phyloP scores from a whole-genome alignment of 2,888 invertebrate genomes.

The Agrochola macilenta region DNA sequence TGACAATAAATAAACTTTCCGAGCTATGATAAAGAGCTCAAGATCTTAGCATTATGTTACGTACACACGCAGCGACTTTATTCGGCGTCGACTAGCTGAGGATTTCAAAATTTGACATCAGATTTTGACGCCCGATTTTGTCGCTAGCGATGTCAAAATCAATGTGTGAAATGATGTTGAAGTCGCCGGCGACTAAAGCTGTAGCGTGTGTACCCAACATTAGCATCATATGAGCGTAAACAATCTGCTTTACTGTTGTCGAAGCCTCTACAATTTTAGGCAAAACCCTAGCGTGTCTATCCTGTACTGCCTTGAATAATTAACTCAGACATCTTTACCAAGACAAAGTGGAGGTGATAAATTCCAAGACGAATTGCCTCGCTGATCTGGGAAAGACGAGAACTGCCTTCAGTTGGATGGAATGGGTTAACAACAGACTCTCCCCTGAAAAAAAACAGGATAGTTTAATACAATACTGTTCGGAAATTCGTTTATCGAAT shows the following conservation, averaged over 20 bases:
- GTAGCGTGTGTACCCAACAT: no score
- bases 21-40: not conserved
- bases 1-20: not conserved
- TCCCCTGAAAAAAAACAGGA: not conserved
- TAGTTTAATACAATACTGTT: not conserved
- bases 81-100: no score
- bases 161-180: no score
- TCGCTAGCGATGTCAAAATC: no score
- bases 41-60: no score
- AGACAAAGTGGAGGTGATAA: slow-evolving; percentile 30
- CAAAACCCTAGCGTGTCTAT: not conserved
- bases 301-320: slow-evolving; percentile 33
- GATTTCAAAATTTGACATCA: no score
- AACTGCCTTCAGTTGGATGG: not conserved
- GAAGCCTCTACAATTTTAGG: no score
- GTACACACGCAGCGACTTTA: no score
- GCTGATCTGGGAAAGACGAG: slow-evolving; percentile 27
- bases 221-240: no score
- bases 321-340: slow-evolving; percentile 11
- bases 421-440: not conserved
- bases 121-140: no score
- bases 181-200: no score
- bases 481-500: not conserved
- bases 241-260: no score
- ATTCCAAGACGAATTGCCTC: slow-evolving; percentile 17